These are phyloP conservation scores for Formica selysi DNA, from an alignment of 1,140 invertebrate species.

Conservation along the genomic window DNA sequence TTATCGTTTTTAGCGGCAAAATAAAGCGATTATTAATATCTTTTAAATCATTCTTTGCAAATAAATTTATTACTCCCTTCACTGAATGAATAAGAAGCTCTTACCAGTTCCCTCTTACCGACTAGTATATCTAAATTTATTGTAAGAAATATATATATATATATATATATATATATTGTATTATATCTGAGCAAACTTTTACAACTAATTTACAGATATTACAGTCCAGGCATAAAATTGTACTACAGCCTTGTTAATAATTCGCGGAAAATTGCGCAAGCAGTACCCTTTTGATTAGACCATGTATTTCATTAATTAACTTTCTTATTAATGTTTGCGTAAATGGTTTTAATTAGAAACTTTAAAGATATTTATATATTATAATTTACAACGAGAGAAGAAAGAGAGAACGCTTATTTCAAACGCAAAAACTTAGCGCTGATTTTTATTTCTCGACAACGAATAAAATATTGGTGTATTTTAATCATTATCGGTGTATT, in stretches of 20 bases:
- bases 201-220: slow-evolving; percentile 25
- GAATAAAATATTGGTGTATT: not conserved
- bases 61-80: slow-evolving; percentile 12
- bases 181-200: slow-evolving; percentile 3
- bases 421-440: not conserved
- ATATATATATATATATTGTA: not conserved
- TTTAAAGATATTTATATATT: not conserved
- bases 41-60: not conserved
- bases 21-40: slow-evolving; percentile 11
- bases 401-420: not conserved
- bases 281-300: not conserved
- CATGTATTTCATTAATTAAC: slow-evolving; percentile 38
- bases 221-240: slow-evolving; percentile 3
- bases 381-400: not conserved
- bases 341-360: slow-evolving; percentile 14
- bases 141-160: not conserved
- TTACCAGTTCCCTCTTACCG: not conserved
- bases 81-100: not conserved
- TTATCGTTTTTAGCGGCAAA: not conserved
- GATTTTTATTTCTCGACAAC: not conserved
- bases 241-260: slow-evolving; percentile 11
- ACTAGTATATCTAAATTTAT: not conserved
- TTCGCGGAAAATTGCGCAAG: slow-evolving; percentile 22
- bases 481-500: no score
- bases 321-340: not conserved